Evolutionary conservation across 37 sponge, comb jelly and placozoan species (phyloP).

Genomic region (Chondrosia reniformis): DNA sequence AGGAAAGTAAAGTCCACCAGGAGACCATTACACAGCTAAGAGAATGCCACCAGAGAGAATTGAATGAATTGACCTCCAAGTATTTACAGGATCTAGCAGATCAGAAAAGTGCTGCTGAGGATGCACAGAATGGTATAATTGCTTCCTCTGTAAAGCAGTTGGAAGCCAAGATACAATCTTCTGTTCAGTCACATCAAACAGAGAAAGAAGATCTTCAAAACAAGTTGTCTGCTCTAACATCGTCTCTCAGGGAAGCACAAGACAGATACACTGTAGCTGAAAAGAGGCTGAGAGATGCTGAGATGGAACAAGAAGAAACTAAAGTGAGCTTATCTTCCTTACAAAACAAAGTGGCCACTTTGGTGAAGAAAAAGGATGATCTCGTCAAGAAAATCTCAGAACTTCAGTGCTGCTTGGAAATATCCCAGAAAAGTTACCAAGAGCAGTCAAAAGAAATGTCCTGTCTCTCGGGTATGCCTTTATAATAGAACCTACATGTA

Average conservation of each 20-base stretch:
- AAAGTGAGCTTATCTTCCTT: not conserved
- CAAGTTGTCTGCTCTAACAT: slow-evolving; percentile 42
- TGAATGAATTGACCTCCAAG: slow-evolving; percentile 15
- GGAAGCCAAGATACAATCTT: slow-evolving; percentile 20
- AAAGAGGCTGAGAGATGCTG: slow-evolving; percentile 41
- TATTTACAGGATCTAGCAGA: not conserved
- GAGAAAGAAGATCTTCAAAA: slow-evolving; percentile 34
- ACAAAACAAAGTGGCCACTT: slow-evolving; percentile 19
- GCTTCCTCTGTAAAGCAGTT: slow-evolving; percentile 7
- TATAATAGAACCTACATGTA: not conserved
- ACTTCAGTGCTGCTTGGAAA: slow-evolving; percentile 25
- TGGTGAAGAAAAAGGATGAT: not conserved
- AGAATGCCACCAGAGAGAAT: not conserved
- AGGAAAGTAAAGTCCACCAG: not conserved
- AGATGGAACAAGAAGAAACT: slow-evolving; percentile 22
- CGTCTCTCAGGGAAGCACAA: slow-evolving; percentile 38
- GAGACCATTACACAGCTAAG: slow-evolving; percentile 1
- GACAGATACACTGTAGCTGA: slow-evolving; percentile 56
- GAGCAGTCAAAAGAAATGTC: slow-evolving; percentile 54
- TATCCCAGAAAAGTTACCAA: slow-evolving; percentile 32
- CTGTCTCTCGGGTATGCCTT: slow-evolving; percentile 30
- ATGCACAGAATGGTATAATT: not conserved
- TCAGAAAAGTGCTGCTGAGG: not conserved
- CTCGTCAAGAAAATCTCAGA: slow-evolving; percentile 1
- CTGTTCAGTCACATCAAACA: not conserved